phyloP scores from a whole-genome alignment of 1,140 invertebrate species.

The Nephotettix cincticeps region DNA sequence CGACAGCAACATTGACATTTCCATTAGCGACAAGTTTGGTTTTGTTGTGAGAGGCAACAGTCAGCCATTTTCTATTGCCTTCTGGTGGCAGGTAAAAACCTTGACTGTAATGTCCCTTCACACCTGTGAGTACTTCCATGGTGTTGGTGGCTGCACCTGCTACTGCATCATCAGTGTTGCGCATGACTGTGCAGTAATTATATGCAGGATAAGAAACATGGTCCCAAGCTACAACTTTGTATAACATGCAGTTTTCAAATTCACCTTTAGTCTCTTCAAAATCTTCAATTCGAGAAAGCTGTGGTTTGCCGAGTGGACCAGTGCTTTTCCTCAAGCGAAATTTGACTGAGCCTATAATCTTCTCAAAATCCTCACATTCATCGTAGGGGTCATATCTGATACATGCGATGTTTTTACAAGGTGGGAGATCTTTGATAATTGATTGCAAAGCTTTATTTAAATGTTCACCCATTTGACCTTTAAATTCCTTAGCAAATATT shows the following conservation, averaged over 20 bases:
- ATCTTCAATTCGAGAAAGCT: background rate
- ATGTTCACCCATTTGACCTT: constrained; percentile 12
- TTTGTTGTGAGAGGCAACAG: background rate
- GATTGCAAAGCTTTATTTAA: background rate
- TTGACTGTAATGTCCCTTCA: background rate
- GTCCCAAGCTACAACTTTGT: constrained; percentile 20
- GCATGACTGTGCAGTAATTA: background rate
- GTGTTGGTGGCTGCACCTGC: constrained; percentile 17
- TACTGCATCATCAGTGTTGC: constrained; percentile 14
- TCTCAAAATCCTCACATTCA: background rate
- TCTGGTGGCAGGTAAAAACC: background rate
- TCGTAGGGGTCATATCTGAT: constrained; percentile 5
- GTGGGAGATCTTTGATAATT: background rate
- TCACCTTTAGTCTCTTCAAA: constrained; percentile 7
- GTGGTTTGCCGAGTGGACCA: background rate
- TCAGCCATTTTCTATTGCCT: background rate
- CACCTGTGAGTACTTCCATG: constrained; percentile 1
- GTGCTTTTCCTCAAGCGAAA: background rate
- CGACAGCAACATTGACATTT: background rate
- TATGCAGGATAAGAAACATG: constrained; percentile 10
- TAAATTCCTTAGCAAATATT: constrained; percentile 6
- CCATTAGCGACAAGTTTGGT: background rate
- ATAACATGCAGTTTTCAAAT: constrained; percentile 12
- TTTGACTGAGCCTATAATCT: background rate
- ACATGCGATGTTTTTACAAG: background rate